A percentile compares a stretch with the other conserved stretches of the same genome.
Conservation (phyloP, 2,888 invertebrate species). For the Hirtodrosophila cameraria region DNA sequence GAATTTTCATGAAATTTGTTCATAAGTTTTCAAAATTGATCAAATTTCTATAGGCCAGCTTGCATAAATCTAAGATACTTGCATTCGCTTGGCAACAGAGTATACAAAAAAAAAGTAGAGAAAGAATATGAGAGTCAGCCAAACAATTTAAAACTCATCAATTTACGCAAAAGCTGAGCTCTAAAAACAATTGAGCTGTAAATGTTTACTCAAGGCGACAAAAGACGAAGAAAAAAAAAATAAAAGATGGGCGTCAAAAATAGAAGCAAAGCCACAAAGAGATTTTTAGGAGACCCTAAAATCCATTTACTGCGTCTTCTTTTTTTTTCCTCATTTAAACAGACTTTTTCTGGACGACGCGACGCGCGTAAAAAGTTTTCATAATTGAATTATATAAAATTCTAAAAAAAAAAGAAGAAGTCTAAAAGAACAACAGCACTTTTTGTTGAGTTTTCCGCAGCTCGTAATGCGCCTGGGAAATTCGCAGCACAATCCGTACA, state of each 20-base stretch:
- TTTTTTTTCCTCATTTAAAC: slow-evolving; percentile 12
- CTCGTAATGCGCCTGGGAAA: slow-evolving; percentile 56
- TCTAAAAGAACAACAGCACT: slow-evolving; percentile 29
- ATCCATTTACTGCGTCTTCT: slow-evolving; percentile 33
- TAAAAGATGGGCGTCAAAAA: slow-evolving; percentile 11
- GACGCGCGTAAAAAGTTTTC: slow-evolving; percentile 54
- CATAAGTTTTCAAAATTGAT: too few species aligned
- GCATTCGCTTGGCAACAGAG: neutral
- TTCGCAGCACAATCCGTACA: slow-evolving; percentile 30
- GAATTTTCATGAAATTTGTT: too few species aligned
- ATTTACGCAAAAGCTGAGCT: slow-evolving; percentile 56
- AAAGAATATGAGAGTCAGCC: slow-evolving; percentile 1
- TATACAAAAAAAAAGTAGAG: slow-evolving; percentile 6
- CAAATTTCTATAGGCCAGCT: too few species aligned
- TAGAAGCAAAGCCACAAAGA: slow-evolving; percentile 15
- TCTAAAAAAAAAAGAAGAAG: slow-evolving; percentile 22
- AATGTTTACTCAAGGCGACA: slow-evolving; percentile 65
- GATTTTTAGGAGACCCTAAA: slow-evolving; percentile 20
- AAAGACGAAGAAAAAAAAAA: slow-evolving; percentile 18
- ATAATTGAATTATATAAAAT: slow-evolving; percentile 71
- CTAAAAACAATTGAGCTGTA: slow-evolving; percentile 68
- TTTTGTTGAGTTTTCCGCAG: slow-evolving; percentile 31
- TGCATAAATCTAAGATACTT: too few species aligned
- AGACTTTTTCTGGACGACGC: slow-evolving; percentile 15
- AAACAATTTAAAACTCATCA: slow-evolving; percentile 75